Percentiles rank a stretch among this genome's conserved stretches.
Conservation (phyloP, 2,888 invertebrate species). For the Leptinotarsa tumamoca region DNA sequence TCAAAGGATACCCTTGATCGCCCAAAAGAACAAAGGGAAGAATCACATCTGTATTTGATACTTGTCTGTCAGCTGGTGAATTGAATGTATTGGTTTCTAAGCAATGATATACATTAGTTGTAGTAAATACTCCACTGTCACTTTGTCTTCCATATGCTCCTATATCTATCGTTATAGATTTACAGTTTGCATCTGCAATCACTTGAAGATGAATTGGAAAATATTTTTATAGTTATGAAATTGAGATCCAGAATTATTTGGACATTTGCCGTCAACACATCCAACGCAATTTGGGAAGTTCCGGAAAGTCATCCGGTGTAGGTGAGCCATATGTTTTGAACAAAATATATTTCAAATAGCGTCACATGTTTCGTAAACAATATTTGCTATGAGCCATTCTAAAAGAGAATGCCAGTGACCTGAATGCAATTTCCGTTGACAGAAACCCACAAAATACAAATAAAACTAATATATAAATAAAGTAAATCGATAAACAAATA, state of each 20-base stretch:
- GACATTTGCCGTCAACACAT: too few relatives aligned
- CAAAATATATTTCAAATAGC: not conserved
- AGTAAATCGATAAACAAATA: not conserved
- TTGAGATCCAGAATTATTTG: too few relatives aligned
- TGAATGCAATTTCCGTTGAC: slow-evolving; percentile 10
- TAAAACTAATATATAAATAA: not conserved
- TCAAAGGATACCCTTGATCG: slow-evolving; percentile 27
- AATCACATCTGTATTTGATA: not conserved
- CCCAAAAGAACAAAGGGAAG: not conserved
- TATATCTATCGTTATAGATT: slow-evolving; percentile 24
- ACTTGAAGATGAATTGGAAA: slow-evolving; percentile 25
- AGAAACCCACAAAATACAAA: not conserved
- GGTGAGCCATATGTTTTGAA: not conserved
- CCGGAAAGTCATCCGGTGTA: not conserved
- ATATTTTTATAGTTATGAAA: not conserved
- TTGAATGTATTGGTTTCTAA: slow-evolving; percentile 1
- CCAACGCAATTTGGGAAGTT: too few relatives aligned
- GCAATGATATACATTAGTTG: not conserved
- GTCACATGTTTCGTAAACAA: slow-evolving; percentile 1
- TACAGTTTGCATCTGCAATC: slow-evolving; percentile 22
- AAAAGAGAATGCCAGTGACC: slow-evolving; percentile 6
- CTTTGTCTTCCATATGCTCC: slow-evolving; percentile 23
- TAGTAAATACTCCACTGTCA: slow-evolving; percentile 8
- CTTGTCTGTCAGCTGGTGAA: not conserved
- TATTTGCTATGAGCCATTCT: not conserved